Evolutionary conservation across 2,797 vertebrate genomes (phyloP), one percentile per base, ranked within the genome.

Genomic region (Champsocephalus gunnari): DNA sequence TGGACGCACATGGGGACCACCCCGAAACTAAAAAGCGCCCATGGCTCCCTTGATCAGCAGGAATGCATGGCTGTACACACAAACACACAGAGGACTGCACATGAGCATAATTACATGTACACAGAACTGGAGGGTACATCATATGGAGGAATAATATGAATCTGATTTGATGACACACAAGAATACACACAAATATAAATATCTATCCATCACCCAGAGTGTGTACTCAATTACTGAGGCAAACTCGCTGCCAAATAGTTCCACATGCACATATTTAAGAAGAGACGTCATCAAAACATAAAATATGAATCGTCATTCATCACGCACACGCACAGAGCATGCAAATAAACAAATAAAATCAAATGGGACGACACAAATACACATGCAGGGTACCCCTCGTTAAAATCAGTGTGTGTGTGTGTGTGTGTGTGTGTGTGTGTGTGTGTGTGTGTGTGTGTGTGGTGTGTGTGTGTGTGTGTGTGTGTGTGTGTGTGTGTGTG

Each of bases 1-100:
- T 83, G 74, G 76, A 72, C 65, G 65, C 87, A 85, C 77, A 80
- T 82, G 71, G 68, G 87, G 92, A 94, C 92, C 92, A 93, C 92
- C 92, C 86, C 68, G 8, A 75, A 71, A 87, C 86, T 81, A 80
- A 89, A 38, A 87, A 71, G 71, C 83, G 49, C 64, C 45, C 70
- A 34, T 76, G 76, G 57, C 81, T 76, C 69, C 73, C 87, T 89
- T 86, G 73, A 89, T 88, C 67, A 86, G 71, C 12, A 49, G 69
- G 74, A 81, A 81, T 75, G 50, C 63, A 62, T 61, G 64, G 10
- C 49, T 84, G 71, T 59, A 83, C 59, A 75, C 38, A 81, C 58
- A 87, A 80, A 88, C 60, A 82, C 62, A 43, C 19, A 34, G 38
- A 79, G 54, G 64, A 24, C 34, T 14, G 61, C 80, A 85, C 12